These are phyloP conservation scores for Brachionus plicatilis DNA, from an alignment of 1,140 invertebrate species.

Conservation along the genomic window DNA sequence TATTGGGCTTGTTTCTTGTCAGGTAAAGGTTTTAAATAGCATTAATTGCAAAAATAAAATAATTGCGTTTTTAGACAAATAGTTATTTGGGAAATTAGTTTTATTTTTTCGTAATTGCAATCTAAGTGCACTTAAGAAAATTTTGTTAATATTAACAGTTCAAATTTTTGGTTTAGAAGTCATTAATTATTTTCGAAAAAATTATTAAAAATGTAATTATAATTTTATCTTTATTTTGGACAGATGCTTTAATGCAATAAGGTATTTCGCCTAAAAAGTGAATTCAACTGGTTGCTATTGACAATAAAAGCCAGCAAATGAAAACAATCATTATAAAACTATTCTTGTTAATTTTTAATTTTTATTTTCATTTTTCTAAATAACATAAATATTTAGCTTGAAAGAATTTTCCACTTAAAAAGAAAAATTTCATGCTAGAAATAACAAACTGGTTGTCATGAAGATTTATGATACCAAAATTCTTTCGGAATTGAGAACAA, in stretches of 20 bases:
- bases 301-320: neutral
- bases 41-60: neutral
- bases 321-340: constrained; percentile 31
- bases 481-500: neutral
- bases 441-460: constrained; percentile 25
- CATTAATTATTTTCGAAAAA: neutral
- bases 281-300: neutral
- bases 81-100: neutral
- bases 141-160: neutral
- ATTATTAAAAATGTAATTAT: neutral
- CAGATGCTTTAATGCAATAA: neutral
- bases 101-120: neutral
- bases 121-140: neutral
- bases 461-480: constrained; percentile 8
- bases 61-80: neutral
- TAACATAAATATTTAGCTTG: constrained; percentile 19
- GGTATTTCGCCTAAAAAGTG: neutral
- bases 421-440: constrained; percentile 7
- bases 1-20: neutral
- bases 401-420: constrained; percentile 17
- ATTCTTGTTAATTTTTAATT: constrained; percentile 18
- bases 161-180: neutral
- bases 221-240: neutral
- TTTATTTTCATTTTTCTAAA: neutral
- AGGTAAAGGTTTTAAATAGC: neutral